These are phyloP conservation scores for Cheilosia vernalis DNA, from an alignment of 2,888 invertebrate species.

Conservation along the genomic window DNA sequence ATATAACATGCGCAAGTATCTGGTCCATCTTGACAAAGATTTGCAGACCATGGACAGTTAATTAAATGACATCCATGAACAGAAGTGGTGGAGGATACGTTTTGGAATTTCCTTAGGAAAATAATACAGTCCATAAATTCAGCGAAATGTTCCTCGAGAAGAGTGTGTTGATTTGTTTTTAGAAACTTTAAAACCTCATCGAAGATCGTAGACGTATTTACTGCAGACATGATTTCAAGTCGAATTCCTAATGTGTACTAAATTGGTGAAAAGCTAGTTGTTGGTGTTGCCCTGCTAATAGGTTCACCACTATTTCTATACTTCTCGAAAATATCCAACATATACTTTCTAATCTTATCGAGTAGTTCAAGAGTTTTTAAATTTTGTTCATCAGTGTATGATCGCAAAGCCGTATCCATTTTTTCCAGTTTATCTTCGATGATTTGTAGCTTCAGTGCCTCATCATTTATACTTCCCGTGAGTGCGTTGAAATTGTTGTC, in stretches of 20 bases:
- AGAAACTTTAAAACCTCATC: conserved; percentile 6
- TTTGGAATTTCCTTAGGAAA: conserved; percentile 2
- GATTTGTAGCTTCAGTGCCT: background rate
- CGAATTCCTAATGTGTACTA: background rate
- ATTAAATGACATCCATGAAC: conserved; percentile 16
- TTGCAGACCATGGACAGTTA: conserved; percentile 16
- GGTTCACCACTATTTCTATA: background rate
- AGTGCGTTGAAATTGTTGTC: background rate
- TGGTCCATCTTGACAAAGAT: conserved; percentile 14
- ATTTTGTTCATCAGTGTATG: background rate
- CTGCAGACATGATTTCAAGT: background rate
- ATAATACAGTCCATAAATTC: background rate
- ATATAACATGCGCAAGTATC: conserved; percentile 26
- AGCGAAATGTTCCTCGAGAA: background rate
- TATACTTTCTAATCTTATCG: background rate
- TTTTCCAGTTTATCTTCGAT: conserved; percentile 1
- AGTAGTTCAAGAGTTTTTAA: background rate
- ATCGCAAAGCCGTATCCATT: background rate
- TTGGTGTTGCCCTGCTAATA: no score
- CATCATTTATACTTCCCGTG: background rate
- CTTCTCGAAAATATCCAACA: background rate
- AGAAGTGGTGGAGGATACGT: background rate
- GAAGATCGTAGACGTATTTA: background rate
- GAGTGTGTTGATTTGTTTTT: background rate
- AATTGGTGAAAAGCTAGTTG: no score